Evolutionary conservation across 2,888 invertebrate species (phyloP), one percentile per base, ranked within the genome.

Genomic region (Luperina nickerlii): DNA sequence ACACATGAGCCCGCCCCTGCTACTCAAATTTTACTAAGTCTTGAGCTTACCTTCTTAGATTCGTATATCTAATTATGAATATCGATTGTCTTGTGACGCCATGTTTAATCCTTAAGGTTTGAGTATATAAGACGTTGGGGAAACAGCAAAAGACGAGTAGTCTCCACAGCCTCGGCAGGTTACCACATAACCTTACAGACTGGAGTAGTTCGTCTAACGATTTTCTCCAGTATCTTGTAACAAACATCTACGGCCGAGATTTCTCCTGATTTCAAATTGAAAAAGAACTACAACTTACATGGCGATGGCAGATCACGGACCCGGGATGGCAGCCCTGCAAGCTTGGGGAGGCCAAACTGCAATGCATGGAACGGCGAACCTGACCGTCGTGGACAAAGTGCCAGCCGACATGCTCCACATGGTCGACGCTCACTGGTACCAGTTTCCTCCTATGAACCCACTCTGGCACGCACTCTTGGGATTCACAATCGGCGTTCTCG

Each of bases 391-490:
- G 90, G 99, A 99, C 96, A 98, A 98, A 95, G 98, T 98, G 86
- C 96, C 97, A 63, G 97, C 98, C 13, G 98, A 98, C 76, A 98
- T 98, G 98, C 96, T 98, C 85, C 98, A 98, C 93, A 95, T 98
- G 97, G 96, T 98, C 85, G 98, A 98, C 92, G 96, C 98, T 63
- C 98, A 98, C 93, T 98, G 99, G 99, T 98, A 98, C 94, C 98
- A 98, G 94, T 99, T 98, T 91, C 98, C 98, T 81, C 98, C 99
- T 24, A 97, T 99, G 98, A 98, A 99, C 93, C 98, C 98, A 13
- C 96, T 99, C 74, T 99, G 99, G 99, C 98, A 98, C 93, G 98
- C 98, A 85, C 97, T 98, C 70, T 96, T 99, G 32, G 98, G 98
- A 74, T 98, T 98, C 91, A 97, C 98, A 80, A 98, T 99, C 93